These are phyloP conservation scores for Stylophora pistillata DNA, from an alignment of 64 coral and sea anemone species.

Conservation along the genomic window DNA sequence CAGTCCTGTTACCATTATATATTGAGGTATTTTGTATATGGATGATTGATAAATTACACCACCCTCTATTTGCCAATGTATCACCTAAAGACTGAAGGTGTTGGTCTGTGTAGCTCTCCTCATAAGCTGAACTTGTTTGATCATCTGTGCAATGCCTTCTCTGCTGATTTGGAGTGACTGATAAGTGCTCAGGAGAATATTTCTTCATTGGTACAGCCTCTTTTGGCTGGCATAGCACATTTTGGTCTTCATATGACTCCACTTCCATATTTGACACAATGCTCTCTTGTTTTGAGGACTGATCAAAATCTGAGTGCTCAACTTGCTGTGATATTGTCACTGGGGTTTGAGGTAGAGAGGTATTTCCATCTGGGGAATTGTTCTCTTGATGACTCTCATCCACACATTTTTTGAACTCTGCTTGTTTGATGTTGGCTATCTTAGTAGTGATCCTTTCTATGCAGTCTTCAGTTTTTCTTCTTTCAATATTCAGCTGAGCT, in stretches of 20 bases:
- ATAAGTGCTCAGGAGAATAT: neutral
- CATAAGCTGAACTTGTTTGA: neutral
- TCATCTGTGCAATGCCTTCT: neutral
- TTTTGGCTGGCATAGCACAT: neutral
- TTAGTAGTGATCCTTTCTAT: neutral
- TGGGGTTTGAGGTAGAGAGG: neutral
- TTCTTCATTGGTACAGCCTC: neutral
- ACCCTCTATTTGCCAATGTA: neutral
- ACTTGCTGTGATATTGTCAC: neutral
- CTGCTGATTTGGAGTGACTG: neutral
- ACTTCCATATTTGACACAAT: neutral
- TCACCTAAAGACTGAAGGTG: neutral
- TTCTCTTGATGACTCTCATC: neutral
- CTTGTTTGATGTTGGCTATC: neutral
- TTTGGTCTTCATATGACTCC: neutral
- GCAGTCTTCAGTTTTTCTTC: constrained; percentile 21
- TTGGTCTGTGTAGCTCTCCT: neutral
- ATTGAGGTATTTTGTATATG: neutral
- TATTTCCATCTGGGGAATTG: constrained; percentile 7
- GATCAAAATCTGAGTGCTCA: neutral
- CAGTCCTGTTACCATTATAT: no score
- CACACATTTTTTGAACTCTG: neutral
- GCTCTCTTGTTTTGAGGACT: neutral
- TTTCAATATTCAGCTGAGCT: constrained; percentile 30
- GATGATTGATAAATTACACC: neutral